Conservation (phyloP, 2,797 vertebrate species). For the Momotus momota region DNA sequence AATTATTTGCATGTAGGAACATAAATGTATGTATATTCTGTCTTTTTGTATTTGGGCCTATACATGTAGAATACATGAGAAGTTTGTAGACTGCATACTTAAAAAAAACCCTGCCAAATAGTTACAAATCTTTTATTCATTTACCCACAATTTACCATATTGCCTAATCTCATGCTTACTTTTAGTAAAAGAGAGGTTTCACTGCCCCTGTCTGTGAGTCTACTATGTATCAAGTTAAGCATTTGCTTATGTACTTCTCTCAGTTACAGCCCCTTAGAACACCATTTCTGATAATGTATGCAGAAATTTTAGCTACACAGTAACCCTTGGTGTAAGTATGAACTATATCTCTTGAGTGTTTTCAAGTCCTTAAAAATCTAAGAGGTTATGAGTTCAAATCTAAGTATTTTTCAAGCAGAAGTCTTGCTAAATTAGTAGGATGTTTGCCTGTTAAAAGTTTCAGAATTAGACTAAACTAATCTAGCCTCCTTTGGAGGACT, state of each 20-base stretch:
- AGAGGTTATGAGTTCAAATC: neutral
- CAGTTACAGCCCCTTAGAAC: neutral
- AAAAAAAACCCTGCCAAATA: neutral
- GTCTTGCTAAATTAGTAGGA: neutral
- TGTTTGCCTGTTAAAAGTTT: neutral
- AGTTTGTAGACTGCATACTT: neutral
- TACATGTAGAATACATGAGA: neutral
- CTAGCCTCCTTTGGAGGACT: slow-evolving; percentile 7
- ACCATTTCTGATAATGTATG: neutral
- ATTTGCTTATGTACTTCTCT: neutral
- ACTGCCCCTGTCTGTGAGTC: neutral
- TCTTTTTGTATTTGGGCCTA: neutral
- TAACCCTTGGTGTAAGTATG: neutral
- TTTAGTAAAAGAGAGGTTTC: neutral
- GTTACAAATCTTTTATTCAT: neutral
- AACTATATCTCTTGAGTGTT: neutral
- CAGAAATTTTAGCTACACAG: neutral
- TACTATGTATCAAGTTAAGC: neutral
- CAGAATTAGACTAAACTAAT: neutral
- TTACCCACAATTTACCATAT: neutral
- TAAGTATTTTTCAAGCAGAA: neutral
- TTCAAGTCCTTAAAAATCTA: neutral
- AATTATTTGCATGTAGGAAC: neutral
- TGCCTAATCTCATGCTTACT: neutral
- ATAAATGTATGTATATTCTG: neutral